Base-by-base conservation (phyloP, 2,113 vertebrate species). In the Aspidoscelis tigris region DNA sequence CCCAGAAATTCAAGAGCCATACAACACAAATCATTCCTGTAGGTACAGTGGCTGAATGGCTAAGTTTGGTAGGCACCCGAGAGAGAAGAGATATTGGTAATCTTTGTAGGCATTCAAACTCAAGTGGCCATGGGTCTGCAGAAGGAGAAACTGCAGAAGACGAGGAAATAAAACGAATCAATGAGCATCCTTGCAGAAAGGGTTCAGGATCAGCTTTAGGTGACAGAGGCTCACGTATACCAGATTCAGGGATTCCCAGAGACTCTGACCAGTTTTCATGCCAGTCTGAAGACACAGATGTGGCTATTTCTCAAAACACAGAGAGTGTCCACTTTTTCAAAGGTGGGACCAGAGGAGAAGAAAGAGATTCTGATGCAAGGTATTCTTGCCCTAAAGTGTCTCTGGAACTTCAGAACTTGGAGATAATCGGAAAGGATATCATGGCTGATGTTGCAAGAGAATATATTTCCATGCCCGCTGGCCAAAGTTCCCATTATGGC, bases 71-170 rank as follows among this genome's bases (percentile, higher is more conserved):
- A 72, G 92, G 92, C 76, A 70, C 95, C 0, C 5, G 85, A 89
- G 94, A 94, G 76, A 95, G 87, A 76, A 95, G 95, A 70, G 94
- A 96, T 20, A 76, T 87, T 12, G 55, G 76, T 14, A 89, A 94
- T 43, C 82, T 88, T 4, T 96, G 90, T 84, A 94, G 93, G 80
- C 95, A 90, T 85, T 97, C 97, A 26, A 95, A 95, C 83, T 97
- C 96, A 3, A 97, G 97, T 4, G 96, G 97, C 3, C 97, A 94
- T 55, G 94, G 97, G 53, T 99, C 97, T 50, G 96, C 96, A 0
- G 97, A 98, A 92, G 97, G 96, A 41, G 97, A 98, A 89, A 97
- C 95, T 12, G 96, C 96, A 10, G 98, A 99, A 87, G 98, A 98
- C 2, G 96, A 97, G 85, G 98, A 98, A 93, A 98, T 98, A 77